Base-by-base conservation (phyloP, 2,113 vertebrate genomes). In the Ivindomyrus marchei region DNA sequence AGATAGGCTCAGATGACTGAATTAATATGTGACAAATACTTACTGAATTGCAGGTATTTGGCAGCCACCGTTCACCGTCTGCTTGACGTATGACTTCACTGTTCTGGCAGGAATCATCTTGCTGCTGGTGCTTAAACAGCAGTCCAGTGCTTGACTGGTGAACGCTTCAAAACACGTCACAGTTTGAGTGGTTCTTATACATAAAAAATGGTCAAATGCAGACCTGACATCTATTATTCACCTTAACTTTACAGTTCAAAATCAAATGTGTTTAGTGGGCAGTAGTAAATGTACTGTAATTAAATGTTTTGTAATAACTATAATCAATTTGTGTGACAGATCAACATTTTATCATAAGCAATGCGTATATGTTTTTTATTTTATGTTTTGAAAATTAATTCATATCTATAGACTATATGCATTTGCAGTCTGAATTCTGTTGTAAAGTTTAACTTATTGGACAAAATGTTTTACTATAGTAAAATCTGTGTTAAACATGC, bases 21-120 rank as follows among this genome's bases (percentile, higher is more conserved):
- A 47, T 46, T 8, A 47, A 21, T 85, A 42, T 47, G 8, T 47
- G 83, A 85, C 1, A 10, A 27, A 36, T 7, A 89, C 93, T 92
- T 87, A 94, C 93, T 92, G 89, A 47, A 91, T 92, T 27, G 93
- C 93, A 19, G 27, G 53, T n/a, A 93, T 53, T 24, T 83, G 90
- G 88, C 93, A 94, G 53, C 86, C 91, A 31, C 53, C 80, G 2
- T 58, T 58, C 6, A 3, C 27, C 0, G 88, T 92, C 91, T 93
- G 93, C 21, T 89, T 8, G 17, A 24, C 89, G 90, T 91, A 93
- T 1, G 91, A 89, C 4, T 19, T 89, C 53, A 94, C 89, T 39
- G 89, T 53, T 3, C 2, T 85, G 2, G 3, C 21, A 0, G 93
- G 92, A 58, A 94, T 90, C 1, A 10, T 84, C 2, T 45, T 85